Base-by-base conservation (phyloP, 2,888 invertebrate genomes). In the Xestia xanthographa region DNA sequence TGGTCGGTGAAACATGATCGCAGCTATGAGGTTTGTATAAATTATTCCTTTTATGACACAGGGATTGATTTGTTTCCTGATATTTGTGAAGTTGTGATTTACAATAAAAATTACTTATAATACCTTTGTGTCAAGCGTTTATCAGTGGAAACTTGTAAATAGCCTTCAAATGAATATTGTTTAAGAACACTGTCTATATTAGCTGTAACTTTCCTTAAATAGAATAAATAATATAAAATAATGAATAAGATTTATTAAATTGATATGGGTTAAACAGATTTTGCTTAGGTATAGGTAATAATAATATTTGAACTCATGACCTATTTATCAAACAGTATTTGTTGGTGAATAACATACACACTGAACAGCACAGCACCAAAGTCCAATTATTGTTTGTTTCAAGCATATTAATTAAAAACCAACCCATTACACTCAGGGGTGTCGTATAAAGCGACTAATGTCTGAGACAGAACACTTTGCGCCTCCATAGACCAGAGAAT, bases 1-100 rank as follows among this genome's bases (percentile, higher is more conserved):
- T 99, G 99, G 99, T 99, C 99, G 69, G 99, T 99, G 29, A 99
- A 99, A 95, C 99, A 99, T 95, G 99, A 99, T 93, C 97, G 99
- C 76, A 98, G 99, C 41, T 99, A 99, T 97, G 99, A 99, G 97
- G 98, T 98, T 94, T 93, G 95, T 92, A 80, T 76, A 60, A 50
- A 79, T 80, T 66, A 66, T 58, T 50, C 34, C 45, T 75, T 66
- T 22, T 43, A 41, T 45, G 11, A 60, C 45, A 58, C n/a, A 48
- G 11, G 17, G 3, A 20, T 66, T 14, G 29, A 34, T n/a, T 48
- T 1, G 50, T 67, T 72, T 79, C 50, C 50, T 84, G 29, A 50
- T 43, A 41, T 43, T 34, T 34, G 29, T 53, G n/a, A 41, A 20
- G 9, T 26, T 29, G 20, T 58, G 58, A 60, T 34, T 60, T 9